A percentile compares a stretch with the other conserved stretches of the same genome.
Evolutionary conservation across 2,888 invertebrate genomes (phyloP).

Genomic region (Ennomos quercinarius): DNA sequence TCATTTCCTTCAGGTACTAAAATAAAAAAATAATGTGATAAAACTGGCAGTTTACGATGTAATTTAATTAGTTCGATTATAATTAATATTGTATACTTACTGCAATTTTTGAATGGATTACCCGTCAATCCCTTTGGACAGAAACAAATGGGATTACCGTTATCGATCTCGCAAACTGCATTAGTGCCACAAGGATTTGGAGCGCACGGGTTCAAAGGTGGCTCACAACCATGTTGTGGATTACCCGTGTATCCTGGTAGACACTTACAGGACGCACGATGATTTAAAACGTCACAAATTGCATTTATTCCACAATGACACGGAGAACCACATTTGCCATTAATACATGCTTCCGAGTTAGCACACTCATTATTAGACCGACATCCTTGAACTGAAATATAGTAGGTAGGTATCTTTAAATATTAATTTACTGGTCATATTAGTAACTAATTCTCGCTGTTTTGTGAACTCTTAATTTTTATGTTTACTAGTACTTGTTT

Average conservation of each 20-base stretch:
- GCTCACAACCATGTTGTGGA: constrained; percentile 89
- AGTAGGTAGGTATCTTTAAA: background rate
- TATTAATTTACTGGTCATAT: background rate
- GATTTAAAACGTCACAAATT: constrained; percentile 92
- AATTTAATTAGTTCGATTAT: too few relatives aligned
- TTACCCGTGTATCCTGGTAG: constrained; percentile 92
- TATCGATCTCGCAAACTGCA: constrained; percentile 93
- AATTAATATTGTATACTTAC: constrained; percentile 85
- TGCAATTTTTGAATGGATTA: constrained; percentile 95
- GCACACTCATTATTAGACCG: constrained; percentile 90
- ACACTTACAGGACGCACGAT: constrained; percentile 93
- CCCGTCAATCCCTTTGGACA: constrained; percentile 96
- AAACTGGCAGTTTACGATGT: too few relatives aligned
- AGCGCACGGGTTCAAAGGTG: constrained; percentile 91
- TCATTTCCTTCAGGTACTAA: constrained; percentile 95
- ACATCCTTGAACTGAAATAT: constrained; percentile 87
- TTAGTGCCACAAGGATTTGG: constrained; percentile 95
- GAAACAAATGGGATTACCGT: constrained; percentile 94
- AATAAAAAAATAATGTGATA: constrained; percentile 49
- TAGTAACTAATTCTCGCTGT: background rate
- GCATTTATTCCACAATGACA: constrained; percentile 93
- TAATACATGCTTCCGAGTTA: constrained; percentile 90
- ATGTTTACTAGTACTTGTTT: background rate
- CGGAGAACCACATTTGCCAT: constrained; percentile 91
- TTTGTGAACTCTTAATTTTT: background rate